Base-by-base conservation (phyloP, 2,797 vertebrate genomes). In the Hapalemur alaotrensis region DNA sequence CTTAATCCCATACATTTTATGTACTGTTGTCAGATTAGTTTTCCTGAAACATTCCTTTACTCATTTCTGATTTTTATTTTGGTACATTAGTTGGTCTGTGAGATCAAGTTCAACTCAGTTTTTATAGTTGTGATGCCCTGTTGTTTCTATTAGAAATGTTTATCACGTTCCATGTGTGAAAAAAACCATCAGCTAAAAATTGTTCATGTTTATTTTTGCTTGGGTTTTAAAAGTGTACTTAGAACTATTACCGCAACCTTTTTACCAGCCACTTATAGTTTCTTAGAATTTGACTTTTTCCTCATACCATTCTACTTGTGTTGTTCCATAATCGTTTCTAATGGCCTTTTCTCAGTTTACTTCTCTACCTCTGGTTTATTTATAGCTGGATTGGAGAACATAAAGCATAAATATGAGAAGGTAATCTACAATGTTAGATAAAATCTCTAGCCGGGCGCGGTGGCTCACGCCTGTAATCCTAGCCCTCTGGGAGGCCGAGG, bases 331-430 rank as follows among this genome's bases (percentile, higher is more conserved):
- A 4, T 83, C 12, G 17, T 52, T 22, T 43, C 22, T 35, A 23
- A 5, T 91, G 75, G 35, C 28, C 43, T 65, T 88, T 89, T 52
- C 61, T 94, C 41, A 91, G 15, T 63, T 67, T 90, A 52, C 23
- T 4, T 73, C 57, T 84, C 20, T 89, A 43, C n/a, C 35, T n/a
- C 23, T 95, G 35, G 50, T 83, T 96, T 93, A 61, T 91, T 93
- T 92, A 70, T 5, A 81, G 52, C 70, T 89, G 59, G 25, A 38
- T 65, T 96, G 73, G 28, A 57, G 35, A 84, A 43, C 65, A 65
- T 89, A 86, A 65, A 50, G 20, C 8, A 25, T 69, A 72, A 78
- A 72, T 82, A n/a, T 65, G 41, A 46, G 59, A 59, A 95, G 23
- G 17, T 63, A 75, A 10, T 94, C 20, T 73, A 14, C 1, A 79